Evolutionary conservation across 2,888 invertebrate genomes (phyloP).

Genomic region (Linyphia triangularis): DNA sequence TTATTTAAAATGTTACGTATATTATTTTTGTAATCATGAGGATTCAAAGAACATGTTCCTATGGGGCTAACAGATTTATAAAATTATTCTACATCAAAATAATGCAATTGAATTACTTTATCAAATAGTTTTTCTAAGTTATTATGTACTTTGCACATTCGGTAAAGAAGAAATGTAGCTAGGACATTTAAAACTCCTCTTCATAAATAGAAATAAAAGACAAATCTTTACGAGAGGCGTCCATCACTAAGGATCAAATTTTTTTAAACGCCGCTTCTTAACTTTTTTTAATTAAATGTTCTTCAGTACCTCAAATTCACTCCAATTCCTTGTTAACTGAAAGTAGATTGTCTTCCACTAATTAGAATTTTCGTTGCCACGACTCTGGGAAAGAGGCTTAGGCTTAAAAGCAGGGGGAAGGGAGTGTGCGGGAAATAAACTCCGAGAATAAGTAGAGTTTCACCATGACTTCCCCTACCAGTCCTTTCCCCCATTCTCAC

Average conservation of each 20-base stretch:
- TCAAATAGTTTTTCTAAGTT: not conserved
- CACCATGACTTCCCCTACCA: not conserved
- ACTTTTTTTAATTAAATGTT: slow-evolving; percentile 26
- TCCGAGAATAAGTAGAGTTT: not conserved
- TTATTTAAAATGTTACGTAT: no score
- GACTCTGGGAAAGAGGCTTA: slow-evolving; percentile 40
- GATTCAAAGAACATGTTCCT: no score
- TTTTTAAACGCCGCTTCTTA: not conserved
- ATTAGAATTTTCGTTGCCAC: slow-evolving; percentile 56
- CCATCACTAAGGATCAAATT: not conserved
- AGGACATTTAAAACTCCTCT: no score
- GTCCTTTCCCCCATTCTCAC: not conserved
- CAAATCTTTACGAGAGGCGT: not conserved
- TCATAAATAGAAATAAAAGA: not conserved
- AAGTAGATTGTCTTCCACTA: slow-evolving; percentile 50
- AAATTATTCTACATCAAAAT: not conserved
- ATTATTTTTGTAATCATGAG: no score
- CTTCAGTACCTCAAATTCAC: slow-evolving; percentile 14
- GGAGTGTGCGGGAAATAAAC: not conserved
- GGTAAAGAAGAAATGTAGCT: no score
- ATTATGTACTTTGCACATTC: not conserved
- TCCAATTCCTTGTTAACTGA: slow-evolving; percentile 50
- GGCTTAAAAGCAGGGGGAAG: slow-evolving; percentile 7
- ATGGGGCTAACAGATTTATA: no score
- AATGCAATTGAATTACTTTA: not conserved